Conservation (phyloP, 2,797 vertebrate genomes). For the Lutjanus argentimaculatus region DNA sequence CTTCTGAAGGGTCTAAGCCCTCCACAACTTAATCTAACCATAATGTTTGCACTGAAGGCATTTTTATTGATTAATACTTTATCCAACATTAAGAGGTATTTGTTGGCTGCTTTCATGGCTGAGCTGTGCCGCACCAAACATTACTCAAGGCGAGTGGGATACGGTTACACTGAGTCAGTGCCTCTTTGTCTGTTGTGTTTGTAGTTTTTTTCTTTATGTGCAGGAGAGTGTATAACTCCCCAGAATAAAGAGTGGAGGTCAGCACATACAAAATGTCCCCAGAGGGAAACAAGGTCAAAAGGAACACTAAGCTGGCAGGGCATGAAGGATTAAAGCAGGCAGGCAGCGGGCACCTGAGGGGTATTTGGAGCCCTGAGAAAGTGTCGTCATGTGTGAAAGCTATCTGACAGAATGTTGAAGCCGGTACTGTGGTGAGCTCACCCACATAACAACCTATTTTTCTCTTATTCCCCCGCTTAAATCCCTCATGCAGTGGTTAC, state of each 20-base stretch:
- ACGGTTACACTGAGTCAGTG: conserved; percentile 25
- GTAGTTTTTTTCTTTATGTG: conserved; percentile 22
- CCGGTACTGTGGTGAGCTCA: conserved; percentile 33
- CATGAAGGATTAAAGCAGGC: conserved; percentile 49
- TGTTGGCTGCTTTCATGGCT: conserved; percentile 40
- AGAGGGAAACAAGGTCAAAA: conserved; percentile 46
- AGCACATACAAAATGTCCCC: conserved; percentile 31
- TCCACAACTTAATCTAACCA: conserved; percentile 19
- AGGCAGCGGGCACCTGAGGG: conserved; percentile 34
- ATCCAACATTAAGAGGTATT: conserved; percentile 31
- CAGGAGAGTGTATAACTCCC: neutral
- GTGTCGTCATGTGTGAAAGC: conserved; percentile 50
- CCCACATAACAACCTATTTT: conserved; percentile 45
- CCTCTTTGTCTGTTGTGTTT: neutral
- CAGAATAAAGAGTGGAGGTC: conserved; percentile 28
- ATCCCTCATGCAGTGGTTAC: conserved; percentile 29
- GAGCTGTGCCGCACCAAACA: neutral
- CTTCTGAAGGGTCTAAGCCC: neutral
- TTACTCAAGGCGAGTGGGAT: conserved; percentile 32
- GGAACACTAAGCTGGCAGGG: conserved; percentile 8
- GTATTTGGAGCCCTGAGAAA: conserved; percentile 45
- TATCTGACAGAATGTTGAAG: conserved; percentile 43
- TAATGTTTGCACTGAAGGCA: conserved; percentile 31
- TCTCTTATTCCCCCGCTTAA: conserved; percentile 33
- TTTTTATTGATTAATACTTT: conserved; percentile 45